phyloP scores from a whole-genome alignment of 92 coral and sea anemone species.

The Isaurus tuberculatus region DNA sequence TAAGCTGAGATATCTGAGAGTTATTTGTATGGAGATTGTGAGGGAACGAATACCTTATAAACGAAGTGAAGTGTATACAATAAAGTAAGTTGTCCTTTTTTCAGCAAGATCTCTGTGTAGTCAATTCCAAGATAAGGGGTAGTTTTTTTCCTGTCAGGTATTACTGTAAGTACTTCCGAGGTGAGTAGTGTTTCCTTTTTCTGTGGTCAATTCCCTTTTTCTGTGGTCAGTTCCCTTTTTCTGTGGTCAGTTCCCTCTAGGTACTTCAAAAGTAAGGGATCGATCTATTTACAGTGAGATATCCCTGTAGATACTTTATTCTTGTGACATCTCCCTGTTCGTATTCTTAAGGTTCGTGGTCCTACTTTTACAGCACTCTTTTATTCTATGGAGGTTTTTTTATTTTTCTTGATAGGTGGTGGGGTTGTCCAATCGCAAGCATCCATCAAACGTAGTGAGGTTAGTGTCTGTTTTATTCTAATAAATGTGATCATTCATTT shows the following conservation, averaged over 20 bases:
- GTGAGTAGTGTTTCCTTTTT: slow-evolving; percentile 2
- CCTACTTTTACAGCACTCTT: neutral
- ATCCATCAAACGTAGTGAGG: neutral
- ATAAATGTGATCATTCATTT: neutral
- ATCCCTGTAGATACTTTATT: slow-evolving; percentile 54
- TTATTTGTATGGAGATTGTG: no score
- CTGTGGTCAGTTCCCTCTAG: slow-evolving; percentile 28
- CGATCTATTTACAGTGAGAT: neutral
- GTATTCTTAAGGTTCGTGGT: neutral
- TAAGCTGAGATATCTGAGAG: no score
- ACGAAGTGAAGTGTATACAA: no score
- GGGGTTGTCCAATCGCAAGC: slow-evolving; percentile 4
- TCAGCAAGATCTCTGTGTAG: slow-evolving; percentile 37
- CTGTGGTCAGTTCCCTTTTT: slow-evolving; percentile 44
- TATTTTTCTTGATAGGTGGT: slow-evolving; percentile 13
- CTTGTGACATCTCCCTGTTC: no score
- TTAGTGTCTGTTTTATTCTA: neutral
- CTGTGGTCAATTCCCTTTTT: slow-evolving; percentile 9
- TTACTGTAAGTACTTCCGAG: slow-evolving; percentile 72
- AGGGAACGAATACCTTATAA: no score
- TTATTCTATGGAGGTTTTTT: no score
- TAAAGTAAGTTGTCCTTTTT: no score
- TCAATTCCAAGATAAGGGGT: slow-evolving; percentile 64
- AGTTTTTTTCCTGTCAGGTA: no score
- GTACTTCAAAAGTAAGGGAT: slow-evolving; percentile 65